Conservation (phyloP, 2,888 invertebrate species). For the Tillus elongatus region DNA sequence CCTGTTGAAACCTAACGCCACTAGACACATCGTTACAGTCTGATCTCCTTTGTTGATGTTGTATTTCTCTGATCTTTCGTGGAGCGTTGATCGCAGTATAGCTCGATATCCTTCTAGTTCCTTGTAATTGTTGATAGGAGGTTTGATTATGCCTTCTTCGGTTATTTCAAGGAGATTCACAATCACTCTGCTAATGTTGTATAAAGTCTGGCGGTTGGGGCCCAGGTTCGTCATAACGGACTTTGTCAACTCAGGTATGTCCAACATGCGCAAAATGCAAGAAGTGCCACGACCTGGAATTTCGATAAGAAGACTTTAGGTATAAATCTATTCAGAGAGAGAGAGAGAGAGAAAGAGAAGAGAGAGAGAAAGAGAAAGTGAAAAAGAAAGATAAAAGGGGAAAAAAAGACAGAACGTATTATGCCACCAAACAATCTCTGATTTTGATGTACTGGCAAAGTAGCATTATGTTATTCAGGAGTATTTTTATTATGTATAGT, state of each 20-base stretch:
- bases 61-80: slow-evolving; percentile 27
- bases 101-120: slow-evolving; percentile 34
- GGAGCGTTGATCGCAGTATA: slow-evolving; percentile 33
- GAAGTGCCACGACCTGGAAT: slow-evolving; percentile 37
- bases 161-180: slow-evolving; percentile 27
- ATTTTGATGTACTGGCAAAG: no score
- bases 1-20: slow-evolving; percentile 33
- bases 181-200: slow-evolving; percentile 33
- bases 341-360: no score
- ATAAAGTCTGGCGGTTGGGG: slow-evolving; percentile 28
- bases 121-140: slow-evolving; percentile 40
- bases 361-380: not conserved
- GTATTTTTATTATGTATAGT: no score
- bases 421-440: not conserved
- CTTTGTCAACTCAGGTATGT: slow-evolving; percentile 33
- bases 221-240: slow-evolving; percentile 36
- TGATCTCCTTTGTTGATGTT: slow-evolving; percentile 34
- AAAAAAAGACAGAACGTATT: not conserved
- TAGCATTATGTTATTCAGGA: no score
- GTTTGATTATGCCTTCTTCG: slow-evolving; percentile 32
- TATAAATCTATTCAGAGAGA: no score
- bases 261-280: slow-evolving; percentile 37
- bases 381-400: not conserved
- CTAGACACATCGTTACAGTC: slow-evolving; percentile 35
- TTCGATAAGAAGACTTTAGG: no score